Evolutionary conservation across 2,797 vertebrate genomes (phyloP).

Genomic region (Acrossocheilus wenchowensis): DNA sequence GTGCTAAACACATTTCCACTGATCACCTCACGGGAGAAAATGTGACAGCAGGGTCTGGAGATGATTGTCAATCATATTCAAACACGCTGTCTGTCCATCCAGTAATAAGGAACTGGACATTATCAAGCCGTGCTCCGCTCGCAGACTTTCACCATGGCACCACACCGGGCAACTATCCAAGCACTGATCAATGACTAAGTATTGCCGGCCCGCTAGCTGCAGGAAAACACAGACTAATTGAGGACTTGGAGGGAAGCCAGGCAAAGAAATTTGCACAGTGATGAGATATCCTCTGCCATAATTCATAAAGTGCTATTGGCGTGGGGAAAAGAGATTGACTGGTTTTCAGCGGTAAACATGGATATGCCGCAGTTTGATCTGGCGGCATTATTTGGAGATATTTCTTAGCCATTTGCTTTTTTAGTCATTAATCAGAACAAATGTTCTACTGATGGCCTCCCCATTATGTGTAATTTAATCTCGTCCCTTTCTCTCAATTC

Average conservation of each 20-base stretch:
- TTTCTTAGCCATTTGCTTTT: constrained; percentile 55
- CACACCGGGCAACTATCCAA: constrained; percentile 60
- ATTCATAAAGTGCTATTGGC: constrained; percentile 63
- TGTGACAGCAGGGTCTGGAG: background rate
- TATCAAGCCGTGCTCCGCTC: background rate
- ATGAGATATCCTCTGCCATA: constrained; percentile 59
- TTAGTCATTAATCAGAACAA: constrained; percentile 59
- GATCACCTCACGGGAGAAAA: background rate
- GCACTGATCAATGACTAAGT: constrained; percentile 69
- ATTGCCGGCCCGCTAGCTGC: constrained; percentile 59
- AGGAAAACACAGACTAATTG: constrained; percentile 64
- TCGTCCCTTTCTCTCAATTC: constrained; percentile 44
- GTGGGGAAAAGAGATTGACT: constrained; percentile 50
- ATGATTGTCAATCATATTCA: constrained; percentile 14
- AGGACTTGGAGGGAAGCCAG: constrained; percentile 57
- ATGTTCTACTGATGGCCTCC: constrained; percentile 52
- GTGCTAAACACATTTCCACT: background rate
- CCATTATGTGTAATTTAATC: constrained; percentile 55
- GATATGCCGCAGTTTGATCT: constrained; percentile 17
- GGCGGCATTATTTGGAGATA: constrained; percentile 20
- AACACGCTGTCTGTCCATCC: background rate
- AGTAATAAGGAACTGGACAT: constrained; percentile 11
- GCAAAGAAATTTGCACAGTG: constrained; percentile 59
- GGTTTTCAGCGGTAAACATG: constrained; percentile 41
- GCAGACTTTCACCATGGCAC: constrained; percentile 47